Evolutionary conservation across 2,888 invertebrate species (phyloP).

Genomic region (Trachelus stipa): DNA sequence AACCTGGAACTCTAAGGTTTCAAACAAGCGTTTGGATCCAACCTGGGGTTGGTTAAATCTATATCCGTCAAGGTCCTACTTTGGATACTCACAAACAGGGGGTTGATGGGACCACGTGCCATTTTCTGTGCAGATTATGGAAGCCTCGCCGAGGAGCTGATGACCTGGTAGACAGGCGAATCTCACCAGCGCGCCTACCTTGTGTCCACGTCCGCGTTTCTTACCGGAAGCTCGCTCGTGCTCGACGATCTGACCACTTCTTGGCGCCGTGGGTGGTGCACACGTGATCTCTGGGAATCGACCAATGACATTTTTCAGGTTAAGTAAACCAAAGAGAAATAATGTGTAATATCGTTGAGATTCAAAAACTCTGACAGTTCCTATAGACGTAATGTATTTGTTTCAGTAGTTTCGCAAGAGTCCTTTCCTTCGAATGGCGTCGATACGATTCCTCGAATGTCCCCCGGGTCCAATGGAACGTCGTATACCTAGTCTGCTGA

Average conservation of each 20-base stretch:
- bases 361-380: background rate
- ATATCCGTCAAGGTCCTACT: background rate
- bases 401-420: background rate
- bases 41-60: background rate
- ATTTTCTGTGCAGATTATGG: constrained; percentile 87
- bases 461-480: background rate
- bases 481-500: background rate
- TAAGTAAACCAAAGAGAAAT: background rate
- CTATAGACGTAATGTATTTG: background rate
- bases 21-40: background rate
- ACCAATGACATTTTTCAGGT: background rate
- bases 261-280: constrained; percentile 79
- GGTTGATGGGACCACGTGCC: constrained; percentile 90
- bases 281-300: constrained; percentile 81
- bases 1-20: background rate
- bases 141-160: constrained; percentile 80
- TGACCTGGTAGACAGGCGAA: constrained; percentile 80
- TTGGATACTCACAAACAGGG: constrained; percentile 77
- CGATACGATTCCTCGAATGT: background rate
- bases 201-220: constrained; percentile 72
- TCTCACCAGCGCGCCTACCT: constrained; percentile 84
- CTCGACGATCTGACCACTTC: constrained; percentile 76
- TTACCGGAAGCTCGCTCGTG: constrained; percentile 53
- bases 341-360: background rate
- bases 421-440: background rate